Evolutionary conservation across 2,797 vertebrate species (phyloP), one percentile per base, ranked within the genome.

Genomic region (Streptopelia turtur): DNA sequence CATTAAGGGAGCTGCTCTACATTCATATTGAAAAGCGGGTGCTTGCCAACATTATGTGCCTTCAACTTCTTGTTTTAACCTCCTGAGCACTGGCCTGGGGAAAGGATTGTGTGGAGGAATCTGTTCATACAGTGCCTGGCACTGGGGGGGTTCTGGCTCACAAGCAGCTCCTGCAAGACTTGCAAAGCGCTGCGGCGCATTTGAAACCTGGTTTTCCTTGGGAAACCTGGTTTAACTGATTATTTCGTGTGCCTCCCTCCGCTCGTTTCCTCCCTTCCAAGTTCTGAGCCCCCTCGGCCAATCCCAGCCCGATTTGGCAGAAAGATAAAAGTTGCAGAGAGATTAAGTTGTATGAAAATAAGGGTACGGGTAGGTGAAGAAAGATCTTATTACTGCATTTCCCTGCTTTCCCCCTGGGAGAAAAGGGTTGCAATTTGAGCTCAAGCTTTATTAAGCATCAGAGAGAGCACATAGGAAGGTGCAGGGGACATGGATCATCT

Each of bases 1-100:
- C 96, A 95, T 96, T 60, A 96, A 96, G 94, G 96, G 91, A 94
- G 95, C 31, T 93, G 84, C 87, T 95, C 68, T 75, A 27, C 89
- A 94, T 95, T 91, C 89, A 96, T 93, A 94, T 96, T 91, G 95
- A 94, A 93, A 94, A 95, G 82, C 5, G 1, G 28, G 57, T 24
- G 49, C 87, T 93, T 96, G 96, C 96, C 96, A 96, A 71, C n/a
- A 1, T 43, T 37, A 1, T 3, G 16, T 86, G 92, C 90, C 92
- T 85, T 39, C 6, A 94, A 64, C 91, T 89, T 53, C 91, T 91
- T 1, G 21, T 78, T 88, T 60, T 1, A 45, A 95, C 22, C 84
- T 80, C 86, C 89, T 5, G 63, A 80, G 87, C 77, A 0, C 59
- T 94, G 96, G 96, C 92, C 96, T 30, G 89, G 78, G 96, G 96